Conservation (phyloP, 2,113 vertebrate species). For the Gymnorhina tibicen region DNA sequence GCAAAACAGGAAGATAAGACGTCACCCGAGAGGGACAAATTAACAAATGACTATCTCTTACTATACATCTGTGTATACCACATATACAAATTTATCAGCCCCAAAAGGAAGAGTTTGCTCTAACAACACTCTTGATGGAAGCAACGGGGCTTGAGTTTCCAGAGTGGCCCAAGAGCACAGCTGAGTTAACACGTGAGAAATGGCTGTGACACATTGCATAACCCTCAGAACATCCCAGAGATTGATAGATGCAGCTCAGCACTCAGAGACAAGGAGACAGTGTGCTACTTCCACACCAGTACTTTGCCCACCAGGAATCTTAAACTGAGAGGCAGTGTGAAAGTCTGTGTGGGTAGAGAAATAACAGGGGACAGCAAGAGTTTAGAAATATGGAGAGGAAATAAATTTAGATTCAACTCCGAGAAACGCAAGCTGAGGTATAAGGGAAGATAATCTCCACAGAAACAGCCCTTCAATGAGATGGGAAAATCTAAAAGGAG, state of each 20-base stretch:
- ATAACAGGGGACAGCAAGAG: slow-evolving; percentile 61
- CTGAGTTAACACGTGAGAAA: background rate
- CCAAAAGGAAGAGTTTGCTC: background rate
- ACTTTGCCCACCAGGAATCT: slow-evolving; percentile 59
- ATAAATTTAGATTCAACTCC: slow-evolving; percentile 49
- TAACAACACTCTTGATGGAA: background rate
- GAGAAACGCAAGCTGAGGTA: slow-evolving; percentile 21
- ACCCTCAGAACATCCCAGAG: background rate
- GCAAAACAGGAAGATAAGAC: background rate
- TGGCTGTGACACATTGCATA: slow-evolving; percentile 14
- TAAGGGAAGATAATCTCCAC: slow-evolving; percentile 12
- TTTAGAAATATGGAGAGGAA: slow-evolving; percentile 57
- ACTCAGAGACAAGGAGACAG: slow-evolving; percentile 37
- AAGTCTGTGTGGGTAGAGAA: slow-evolving; percentile 65
- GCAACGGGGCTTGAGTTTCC: background rate
- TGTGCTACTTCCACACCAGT: slow-evolving; percentile 50
- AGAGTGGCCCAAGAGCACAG: background rate
- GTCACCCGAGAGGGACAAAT: background rate
- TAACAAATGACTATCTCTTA: background rate
- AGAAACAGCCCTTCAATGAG: slow-evolving; percentile 50
- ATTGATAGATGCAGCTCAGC: background rate
- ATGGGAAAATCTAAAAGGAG: slow-evolving; percentile 18
- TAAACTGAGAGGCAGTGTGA: slow-evolving; percentile 65
- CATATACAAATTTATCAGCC: background rate
- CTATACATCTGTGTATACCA: background rate